Base-by-base conservation (phyloP, 2,888 invertebrate genomes). In the Pinctada fucata region DNA sequence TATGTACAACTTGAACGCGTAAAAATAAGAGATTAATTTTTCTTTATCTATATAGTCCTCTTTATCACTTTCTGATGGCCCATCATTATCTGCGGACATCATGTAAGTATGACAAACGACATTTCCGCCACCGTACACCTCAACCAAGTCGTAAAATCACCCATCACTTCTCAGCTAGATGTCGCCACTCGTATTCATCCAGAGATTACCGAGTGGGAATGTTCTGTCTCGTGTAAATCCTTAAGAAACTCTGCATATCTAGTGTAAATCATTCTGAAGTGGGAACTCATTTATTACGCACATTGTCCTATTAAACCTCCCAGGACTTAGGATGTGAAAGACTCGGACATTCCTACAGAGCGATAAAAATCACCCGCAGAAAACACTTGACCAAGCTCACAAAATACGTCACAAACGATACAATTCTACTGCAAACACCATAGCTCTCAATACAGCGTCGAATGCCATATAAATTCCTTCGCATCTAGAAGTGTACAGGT, bases 401-500 rank as follows among this genome's bases (percentile, higher is more conserved):
- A 16, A 51, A 50, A 65, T 65, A 74, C 74, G 74, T 74, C 74
- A 74, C 74, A 74, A 74, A 66, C 66, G 74, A 74, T 74, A 74
- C 74, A 74, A 74, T 67, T 74, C 74, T 49, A 65, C 45, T 74
- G 74, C 74, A 74, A 74, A 74, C 74, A 74, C 66, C 63, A 45
- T 48, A 66, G 49, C 66, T 74, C 63, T 74, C 74, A 74, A 74
- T 74, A 45, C 66, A 66, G 48, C 63, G 74, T 74, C 65, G 74
- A 74, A 66, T 48, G 66, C 74, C 74, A 74, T 74, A 74, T 74
- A 74, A 65, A 74, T 74, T 74, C 74, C 74, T 48, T 5, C 1
- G 66, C 8, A 50, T 74, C 74, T 51, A 74, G 50, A 48, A 48
- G 49, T 6, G 50, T 45, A 48, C 16, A 65, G 74, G 74, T 66